These are phyloP conservation scores for Pantherophis vulpinus DNA, from an alignment of 2,797 vertebrate genomes.

Conservation along the genomic window DNA sequence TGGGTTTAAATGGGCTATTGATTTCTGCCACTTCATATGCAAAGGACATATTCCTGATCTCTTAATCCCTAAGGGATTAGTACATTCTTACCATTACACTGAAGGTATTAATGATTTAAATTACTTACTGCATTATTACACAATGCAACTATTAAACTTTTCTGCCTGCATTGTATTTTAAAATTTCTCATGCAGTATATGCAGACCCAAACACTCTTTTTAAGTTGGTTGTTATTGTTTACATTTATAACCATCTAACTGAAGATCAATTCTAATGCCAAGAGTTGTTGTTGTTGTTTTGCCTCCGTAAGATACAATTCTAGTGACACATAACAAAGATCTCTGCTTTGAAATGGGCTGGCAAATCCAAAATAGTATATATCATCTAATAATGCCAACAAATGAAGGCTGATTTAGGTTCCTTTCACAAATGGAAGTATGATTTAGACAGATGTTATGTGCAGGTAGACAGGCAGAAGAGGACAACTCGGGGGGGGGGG, in stretches of 20 bases:
- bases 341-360: not conserved
- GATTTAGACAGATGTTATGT: not conserved
- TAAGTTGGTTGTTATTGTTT: not conserved
- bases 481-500: not conserved
- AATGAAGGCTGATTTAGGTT: not conserved
- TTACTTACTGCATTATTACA: not conserved
- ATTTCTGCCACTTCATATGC: constrained; percentile 3
- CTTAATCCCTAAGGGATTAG: constrained; percentile 2
- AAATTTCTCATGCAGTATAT: not conserved
- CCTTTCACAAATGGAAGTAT: not conserved
- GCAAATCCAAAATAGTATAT: not conserved
- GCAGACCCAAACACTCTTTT: not conserved
- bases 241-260: not conserved
- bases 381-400: not conserved
- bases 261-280: not conserved
- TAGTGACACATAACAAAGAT: not conserved
- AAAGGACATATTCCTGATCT: not conserved
- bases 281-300: not conserved
- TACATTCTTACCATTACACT: constrained; percentile 1
- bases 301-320: not conserved
- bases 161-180: not conserved
- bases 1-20: constrained; percentile 5
- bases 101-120: not conserved
- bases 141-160: not conserved
- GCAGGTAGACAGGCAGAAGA: not conserved